phyloP scores from a whole-genome alignment of 92 coral and sea anemone genomes.

The Metridium senile region DNA sequence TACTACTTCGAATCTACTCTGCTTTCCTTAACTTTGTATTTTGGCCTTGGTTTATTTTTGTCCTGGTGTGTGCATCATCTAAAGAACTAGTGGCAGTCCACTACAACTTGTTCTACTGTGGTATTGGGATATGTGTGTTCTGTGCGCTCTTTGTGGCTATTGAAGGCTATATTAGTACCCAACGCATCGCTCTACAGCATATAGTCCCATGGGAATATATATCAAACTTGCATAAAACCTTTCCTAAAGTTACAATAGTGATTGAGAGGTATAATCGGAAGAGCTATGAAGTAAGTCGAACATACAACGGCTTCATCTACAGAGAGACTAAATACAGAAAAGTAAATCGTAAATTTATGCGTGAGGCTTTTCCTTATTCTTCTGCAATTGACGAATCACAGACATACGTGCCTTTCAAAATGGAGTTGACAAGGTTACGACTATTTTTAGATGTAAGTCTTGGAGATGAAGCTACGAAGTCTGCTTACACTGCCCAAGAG shows the following conservation, averaged over 20 bases:
- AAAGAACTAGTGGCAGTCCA: slow-evolving; percentile 6
- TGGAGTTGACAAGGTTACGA: slow-evolving; percentile 18
- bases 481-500: slow-evolving; percentile 33
- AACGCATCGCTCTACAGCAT: slow-evolving; percentile 29
- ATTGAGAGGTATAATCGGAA: slow-evolving; percentile 40
- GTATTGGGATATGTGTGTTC: slow-evolving; percentile 42
- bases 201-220: slow-evolving; percentile 54
- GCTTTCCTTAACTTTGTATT: slow-evolving; percentile 51
- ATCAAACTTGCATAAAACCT: slow-evolving; percentile 20
- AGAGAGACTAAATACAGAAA: slow-evolving; percentile 20
- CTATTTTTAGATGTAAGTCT: slow-evolving; percentile 38
- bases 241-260: slow-evolving; percentile 29
- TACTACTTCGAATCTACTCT: slow-evolving; percentile 32
- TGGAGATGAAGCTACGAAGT: slow-evolving; percentile 25
- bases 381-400: slow-evolving; percentile 40
- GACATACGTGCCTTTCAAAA: not conserved
- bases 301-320: not conserved
- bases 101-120: slow-evolving; percentile 41
- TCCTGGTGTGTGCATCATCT: slow-evolving; percentile 26
- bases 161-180: slow-evolving; percentile 43
- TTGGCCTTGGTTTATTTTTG: slow-evolving; percentile 54
- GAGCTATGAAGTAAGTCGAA: slow-evolving; percentile 2
- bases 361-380: slow-evolving; percentile 45
- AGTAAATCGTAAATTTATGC: slow-evolving; percentile 13
- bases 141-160: slow-evolving; percentile 40